These are phyloP conservation scores for Drosophila paramelanica DNA, from an alignment of 2,888 invertebrate genomes.

Conservation along the genomic window DNA sequence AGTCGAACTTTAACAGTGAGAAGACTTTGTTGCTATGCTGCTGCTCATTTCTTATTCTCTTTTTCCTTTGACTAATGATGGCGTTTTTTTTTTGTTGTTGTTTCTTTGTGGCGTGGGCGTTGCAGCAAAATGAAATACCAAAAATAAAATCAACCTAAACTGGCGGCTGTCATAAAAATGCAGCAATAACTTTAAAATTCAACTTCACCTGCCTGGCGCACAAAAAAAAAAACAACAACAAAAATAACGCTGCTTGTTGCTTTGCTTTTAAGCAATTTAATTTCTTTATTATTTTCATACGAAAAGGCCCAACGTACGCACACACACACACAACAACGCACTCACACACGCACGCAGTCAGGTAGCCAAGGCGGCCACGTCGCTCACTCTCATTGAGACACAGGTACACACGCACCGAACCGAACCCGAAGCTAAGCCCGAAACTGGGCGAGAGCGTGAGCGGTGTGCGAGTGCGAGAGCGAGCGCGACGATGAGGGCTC, in stretches of 20 bases:
- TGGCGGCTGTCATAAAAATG: slow-evolving; percentile 54
- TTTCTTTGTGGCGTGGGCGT: slow-evolving; percentile 36
- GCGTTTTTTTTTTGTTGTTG: slow-evolving; percentile 2
- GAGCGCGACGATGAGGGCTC: slow-evolving; percentile 14
- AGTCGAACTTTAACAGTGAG: background rate
- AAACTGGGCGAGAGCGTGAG: slow-evolving; percentile 14
- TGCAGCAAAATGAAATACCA: slow-evolving; percentile 29
- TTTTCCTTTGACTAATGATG: slow-evolving; percentile 19
- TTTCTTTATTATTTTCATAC: slow-evolving; percentile 81
- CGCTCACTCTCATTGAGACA: slow-evolving; percentile 62
- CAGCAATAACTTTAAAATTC: slow-evolving; percentile 58
- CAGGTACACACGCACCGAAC: slow-evolving; percentile 55
- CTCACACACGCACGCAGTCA: slow-evolving; percentile 28
- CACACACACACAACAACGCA: slow-evolving; percentile 1
- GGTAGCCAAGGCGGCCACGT: slow-evolving; percentile 68
- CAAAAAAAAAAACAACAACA: background rate
- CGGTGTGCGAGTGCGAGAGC: slow-evolving; percentile 1
- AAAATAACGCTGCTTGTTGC: slow-evolving; percentile 31
- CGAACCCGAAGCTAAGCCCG: slow-evolving; percentile 35
- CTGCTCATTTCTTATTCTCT: background rate
- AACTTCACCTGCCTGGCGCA: slow-evolving; percentile 55
- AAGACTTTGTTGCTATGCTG: slow-evolving; percentile 29
- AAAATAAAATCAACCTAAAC: slow-evolving; percentile 31
- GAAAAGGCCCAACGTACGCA: slow-evolving; percentile 48
- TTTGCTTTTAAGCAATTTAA: slow-evolving; percentile 74